A percentile compares a stretch with the other conserved stretches of the same genome.
Conservation (phyloP, 2,888 invertebrate species). For the Meteorus colon region DNA sequence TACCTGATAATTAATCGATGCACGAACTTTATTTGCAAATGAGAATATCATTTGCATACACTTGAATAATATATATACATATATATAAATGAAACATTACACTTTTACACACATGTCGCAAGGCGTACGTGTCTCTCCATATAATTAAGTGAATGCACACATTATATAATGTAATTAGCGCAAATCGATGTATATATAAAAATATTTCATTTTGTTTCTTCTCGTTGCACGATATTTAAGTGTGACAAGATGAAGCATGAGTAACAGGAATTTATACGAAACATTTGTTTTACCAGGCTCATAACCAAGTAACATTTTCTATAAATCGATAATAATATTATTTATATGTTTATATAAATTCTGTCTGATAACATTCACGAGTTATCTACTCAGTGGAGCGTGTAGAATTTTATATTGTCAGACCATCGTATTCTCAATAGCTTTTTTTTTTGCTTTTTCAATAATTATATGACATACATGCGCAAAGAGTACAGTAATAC, state of each 20-base stretch:
- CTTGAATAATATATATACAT: not conserved
- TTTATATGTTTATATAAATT: not conserved
- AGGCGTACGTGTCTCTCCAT: not conserved
- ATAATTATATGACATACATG: not conserved
- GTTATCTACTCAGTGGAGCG: not conserved
- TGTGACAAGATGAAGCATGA: not conserved
- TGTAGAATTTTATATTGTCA: not conserved
- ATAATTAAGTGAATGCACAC: constrained; percentile 3
- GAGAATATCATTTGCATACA: not conserved
- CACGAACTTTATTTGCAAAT: constrained; percentile 27
- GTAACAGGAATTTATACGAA: not conserved
- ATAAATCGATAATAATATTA: not conserved
- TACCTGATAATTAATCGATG: constrained; percentile 40
- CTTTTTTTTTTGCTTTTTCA: not conserved
- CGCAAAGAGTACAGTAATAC: constrained; percentile 16
- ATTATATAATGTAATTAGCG: constrained; percentile 1
- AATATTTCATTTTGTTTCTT: not conserved
- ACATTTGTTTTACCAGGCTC: not conserved
- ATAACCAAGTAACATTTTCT: not conserved
- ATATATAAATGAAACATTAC: not conserved
- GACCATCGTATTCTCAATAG: not conserved
- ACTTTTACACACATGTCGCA: constrained; percentile 9
- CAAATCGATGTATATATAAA: not conserved
- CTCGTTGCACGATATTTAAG: not conserved
- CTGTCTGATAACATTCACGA: constrained; percentile 5